Evolutionary conservation across 2,888 invertebrate species (phyloP), one percentile per base, ranked within the genome.

Genomic region (Octodonta nipae): DNA sequence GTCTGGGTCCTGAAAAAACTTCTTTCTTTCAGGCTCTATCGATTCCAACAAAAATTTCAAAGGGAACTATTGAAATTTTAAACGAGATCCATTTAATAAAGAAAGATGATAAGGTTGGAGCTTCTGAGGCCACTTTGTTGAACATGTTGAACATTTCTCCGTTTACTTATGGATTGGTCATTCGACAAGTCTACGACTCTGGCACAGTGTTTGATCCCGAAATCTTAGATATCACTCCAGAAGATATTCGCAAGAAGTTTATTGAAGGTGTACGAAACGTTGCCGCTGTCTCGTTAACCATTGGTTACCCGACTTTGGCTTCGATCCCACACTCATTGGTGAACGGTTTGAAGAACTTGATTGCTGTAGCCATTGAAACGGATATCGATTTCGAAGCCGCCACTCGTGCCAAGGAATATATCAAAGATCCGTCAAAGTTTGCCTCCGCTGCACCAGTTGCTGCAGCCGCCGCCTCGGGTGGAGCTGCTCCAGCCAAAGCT

Each of bases 71-170:
- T 82, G 98, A 99, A 91, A 99, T 99, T 68, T 86, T 98, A 71
- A 87, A 87, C 47, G 87, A 87, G 66, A 86, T 88, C 33, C 85
- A 86, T 61, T 87, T 87, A 60, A 64, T 87, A 63, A 87, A 87
- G 66, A 86, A 85, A 13, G 95, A 93, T 28, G 96, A 96, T 63
- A 93, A 87, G 67, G 98, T 99, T 39, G 98, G 98, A 54, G 92
- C 30, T 22, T 30, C 30, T n/a, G 30, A 30, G 13, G 30, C 30
- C 12, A 30, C 30, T 8, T 79, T 99, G 36, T 73, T 99, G 49
- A 98, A 96, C 75, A 98, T 99, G 98, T 77, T 99, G 71, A 93
- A 93, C 73, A 95, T 99, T 65, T 95, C 93, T 61, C 98, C 98
- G 30, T 99, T 99, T 73, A 91, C 92, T 32, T 99, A 98, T 57